A percentile compares a stretch with the other conserved stretches of the same genome.
Conservation (phyloP, 2,888 invertebrate genomes). For the Lomographa bimaculata region DNA sequence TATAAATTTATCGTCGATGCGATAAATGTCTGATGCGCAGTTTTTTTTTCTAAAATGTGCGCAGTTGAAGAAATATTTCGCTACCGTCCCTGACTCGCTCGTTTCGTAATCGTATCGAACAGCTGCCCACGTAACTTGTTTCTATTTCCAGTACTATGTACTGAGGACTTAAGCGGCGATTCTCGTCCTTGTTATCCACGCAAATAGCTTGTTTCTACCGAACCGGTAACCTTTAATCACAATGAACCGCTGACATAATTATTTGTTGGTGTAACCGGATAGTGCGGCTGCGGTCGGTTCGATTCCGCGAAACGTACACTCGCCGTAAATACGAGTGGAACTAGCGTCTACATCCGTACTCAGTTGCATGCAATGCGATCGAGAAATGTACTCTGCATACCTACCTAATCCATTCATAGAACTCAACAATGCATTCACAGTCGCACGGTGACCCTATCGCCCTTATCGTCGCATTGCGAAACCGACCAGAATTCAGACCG, state of each 20-base stretch:
- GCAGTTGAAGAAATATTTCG: constrained; percentile 59
- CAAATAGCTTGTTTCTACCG: constrained; percentile 41
- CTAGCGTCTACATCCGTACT: constrained; percentile 60
- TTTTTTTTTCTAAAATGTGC: constrained; percentile 60
- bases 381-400: constrained; percentile 49
- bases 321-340: constrained; percentile 55
- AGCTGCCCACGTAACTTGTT: constrained; percentile 72
- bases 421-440: constrained; percentile 42
- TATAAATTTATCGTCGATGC: constrained; percentile 73
- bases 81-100: constrained; percentile 63
- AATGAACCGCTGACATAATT: constrained; percentile 74
- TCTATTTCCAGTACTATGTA: constrained; percentile 64
- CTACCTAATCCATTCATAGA: constrained; percentile 66
- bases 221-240: constrained; percentile 61
- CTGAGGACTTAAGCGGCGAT: constrained; percentile 57
- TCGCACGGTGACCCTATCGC: constrained; percentile 29
- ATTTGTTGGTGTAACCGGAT: constrained; percentile 72
- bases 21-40: constrained; percentile 64
- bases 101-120: constrained; percentile 59
- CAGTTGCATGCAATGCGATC: constrained; percentile 54
- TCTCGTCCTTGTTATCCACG: constrained; percentile 53
- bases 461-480: constrained; percentile 54
- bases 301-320: constrained; percentile 68
- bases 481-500: constrained; percentile 52
- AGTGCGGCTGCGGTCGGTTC: constrained; percentile 47